Percentiles rank a stretch among this genome's conserved stretches.
Conservation (phyloP, 2,888 invertebrate genomes). For the Drosophila melanocephala region DNA sequence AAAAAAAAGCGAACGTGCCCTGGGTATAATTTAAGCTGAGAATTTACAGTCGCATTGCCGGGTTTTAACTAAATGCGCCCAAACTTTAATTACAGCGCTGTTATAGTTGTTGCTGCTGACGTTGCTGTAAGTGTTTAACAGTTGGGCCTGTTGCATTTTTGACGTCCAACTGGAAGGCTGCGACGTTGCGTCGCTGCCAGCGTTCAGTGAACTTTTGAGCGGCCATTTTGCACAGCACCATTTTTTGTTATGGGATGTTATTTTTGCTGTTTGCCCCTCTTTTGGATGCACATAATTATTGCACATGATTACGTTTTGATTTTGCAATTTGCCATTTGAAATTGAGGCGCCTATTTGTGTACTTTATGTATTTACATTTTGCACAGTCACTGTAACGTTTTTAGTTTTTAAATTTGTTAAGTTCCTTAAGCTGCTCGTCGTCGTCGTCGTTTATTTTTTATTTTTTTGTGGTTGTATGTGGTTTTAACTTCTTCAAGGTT, state of each 20-base stretch:
- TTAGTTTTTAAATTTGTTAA: conserved; percentile 31
- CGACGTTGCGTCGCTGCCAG: conserved; percentile 32
- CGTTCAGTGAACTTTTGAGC: conserved; percentile 70
- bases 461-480: conserved; percentile 34
- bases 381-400: conserved; percentile 40
- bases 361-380: conserved; percentile 34
- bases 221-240: conserved; percentile 44
- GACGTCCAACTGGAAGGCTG: conserved; percentile 32
- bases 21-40: conserved; percentile 71
- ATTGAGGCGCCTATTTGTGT: conserved; percentile 36
- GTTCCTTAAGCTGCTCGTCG: conserved; percentile 58
- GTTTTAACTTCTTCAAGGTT: conserved; percentile 74
- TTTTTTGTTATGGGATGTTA: conserved; percentile 37
- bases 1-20: conserved; percentile 57
- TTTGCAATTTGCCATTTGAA: conserved; percentile 50
- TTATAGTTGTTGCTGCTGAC: conserved; percentile 9
- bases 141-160: conserved; percentile 37
- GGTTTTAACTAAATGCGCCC: conserved; percentile 35
- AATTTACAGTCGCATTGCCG: conserved; percentile 51
- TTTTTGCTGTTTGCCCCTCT: conserved; percentile 31
- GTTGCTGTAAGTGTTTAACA: conserved; percentile 18
- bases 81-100: conserved; percentile 23
- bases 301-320: conserved; percentile 55
- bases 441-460: conserved; percentile 3
- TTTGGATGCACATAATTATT: conserved; percentile 44